Evolutionary conservation across 2,797 vertebrate genomes (phyloP).

Genomic region (Eidolon dupreanum): DNA sequence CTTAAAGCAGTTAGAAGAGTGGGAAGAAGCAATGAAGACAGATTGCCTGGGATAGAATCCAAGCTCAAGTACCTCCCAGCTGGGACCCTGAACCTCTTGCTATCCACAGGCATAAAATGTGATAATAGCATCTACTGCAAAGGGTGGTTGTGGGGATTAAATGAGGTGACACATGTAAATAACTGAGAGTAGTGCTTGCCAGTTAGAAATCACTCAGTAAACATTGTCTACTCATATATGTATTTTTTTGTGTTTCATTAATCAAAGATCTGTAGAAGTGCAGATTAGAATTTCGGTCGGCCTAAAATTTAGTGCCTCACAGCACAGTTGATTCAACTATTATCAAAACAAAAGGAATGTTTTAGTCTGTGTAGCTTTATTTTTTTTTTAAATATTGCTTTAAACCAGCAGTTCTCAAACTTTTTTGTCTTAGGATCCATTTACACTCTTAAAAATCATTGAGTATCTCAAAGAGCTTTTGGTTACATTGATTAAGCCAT

Average conservation of each 20-base stretch:
- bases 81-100: neutral
- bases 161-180: neutral
- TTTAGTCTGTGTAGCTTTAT: neutral
- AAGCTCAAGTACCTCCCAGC: too few relatives aligned
- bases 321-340: neutral
- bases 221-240: too few relatives aligned
- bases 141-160: neutral
- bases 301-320: neutral
- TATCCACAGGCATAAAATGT: neutral
- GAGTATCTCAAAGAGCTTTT: neutral
- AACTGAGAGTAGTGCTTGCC: neutral
- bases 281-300: neutral
- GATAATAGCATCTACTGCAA: neutral
- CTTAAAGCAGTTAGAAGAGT: neutral
- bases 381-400: neutral
- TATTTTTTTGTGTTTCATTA: neutral
- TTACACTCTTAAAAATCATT: neutral
- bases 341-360: neutral
- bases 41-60: neutral
- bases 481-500: neutral
- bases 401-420: neutral
- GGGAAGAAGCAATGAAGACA: neutral
- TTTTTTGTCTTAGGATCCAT: neutral
- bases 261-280: neutral
- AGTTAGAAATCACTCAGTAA: neutral